Percentiles rank a stretch among this genome's conserved stretches.
phyloP scores from a whole-genome alignment of 53 echinoderm and acorn worm genomes.

The Zoroaster sp. region DNA sequence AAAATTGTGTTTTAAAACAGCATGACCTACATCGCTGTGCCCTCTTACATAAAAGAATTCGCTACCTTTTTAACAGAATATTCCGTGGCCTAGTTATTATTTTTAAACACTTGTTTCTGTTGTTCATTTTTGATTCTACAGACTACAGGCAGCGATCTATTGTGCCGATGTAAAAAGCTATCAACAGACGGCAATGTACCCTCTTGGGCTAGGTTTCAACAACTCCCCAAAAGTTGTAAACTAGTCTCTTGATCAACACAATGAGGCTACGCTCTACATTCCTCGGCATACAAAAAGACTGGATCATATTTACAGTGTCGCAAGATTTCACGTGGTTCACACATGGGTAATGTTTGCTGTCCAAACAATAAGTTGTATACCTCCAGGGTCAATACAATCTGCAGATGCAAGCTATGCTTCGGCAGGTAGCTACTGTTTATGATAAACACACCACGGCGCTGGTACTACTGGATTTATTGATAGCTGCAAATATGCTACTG shows the following conservation, averaged over 20 bases:
- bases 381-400: neutral
- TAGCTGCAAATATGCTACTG: no score
- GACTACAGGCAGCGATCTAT: neutral
- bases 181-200: neutral
- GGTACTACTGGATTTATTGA: no score
- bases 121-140: neutral
- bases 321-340: slow-evolving; percentile 16
- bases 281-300: neutral
- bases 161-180: neutral
- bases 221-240: neutral
- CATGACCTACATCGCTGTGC: neutral
- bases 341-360: slow-evolving; percentile 7
- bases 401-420: neutral
- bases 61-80: neutral
- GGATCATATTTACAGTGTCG: neutral
- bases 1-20: neutral
- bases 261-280: neutral
- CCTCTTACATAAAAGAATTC: neutral
- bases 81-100: neutral
- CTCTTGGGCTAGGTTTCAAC: neutral
- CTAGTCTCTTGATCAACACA: neutral
- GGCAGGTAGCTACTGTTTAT: neutral
- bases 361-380: slow-evolving; percentile 20
- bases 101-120: neutral
- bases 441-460: neutral